Evolutionary conservation across 1,140 invertebrate genomes (phyloP), one percentile per base, ranked within the genome.

Genomic region (Acromyrmex heyeri): DNA sequence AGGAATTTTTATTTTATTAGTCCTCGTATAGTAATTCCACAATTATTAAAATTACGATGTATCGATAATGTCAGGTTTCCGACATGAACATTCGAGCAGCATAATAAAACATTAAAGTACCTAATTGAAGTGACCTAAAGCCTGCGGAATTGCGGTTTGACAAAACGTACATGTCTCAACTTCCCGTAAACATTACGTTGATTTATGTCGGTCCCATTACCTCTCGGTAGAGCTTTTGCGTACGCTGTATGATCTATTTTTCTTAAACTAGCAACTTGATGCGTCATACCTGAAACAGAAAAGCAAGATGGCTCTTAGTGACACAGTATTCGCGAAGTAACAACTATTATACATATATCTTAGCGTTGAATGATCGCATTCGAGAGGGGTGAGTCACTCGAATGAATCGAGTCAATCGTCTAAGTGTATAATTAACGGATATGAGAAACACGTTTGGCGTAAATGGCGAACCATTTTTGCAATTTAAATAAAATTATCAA

Each of bases 201-300:
- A 61, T 73, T 83, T 83, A 67, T 67, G 77, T 34, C 14, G 62
- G n/a, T 55, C n/a, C 27, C 30, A 44, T 53, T 69, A 61, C 24
- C 34, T 57, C 55, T 61, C 7, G 6, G 44, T 67, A 12, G 65
- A 48, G 55, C 7, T 70, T 59, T 44, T 59, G 24, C 50, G 64
- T 57, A 34, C 27, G 59, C 30, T n/a, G 27, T 8, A 2, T 48
- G 14, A 77, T 61, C 12, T 61, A 50, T 83, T 83, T 82, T 73
- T 83, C 55, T 62, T 16, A 70, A 38, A 83, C 55, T 30, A 73
- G 27, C 24, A 75, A 65, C 7, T 38, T 34, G 81, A 62, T 53
- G 53, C 27, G 21, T 70, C 86, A 62, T 85, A 87, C 87, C 87
- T 87, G 87, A 67, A 85, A 85, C 79, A 85, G 38, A 86, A 70